Evolutionary conservation across 1,140 invertebrate genomes (phyloP).

Genomic region (Drosophila rhopaloa): DNA sequence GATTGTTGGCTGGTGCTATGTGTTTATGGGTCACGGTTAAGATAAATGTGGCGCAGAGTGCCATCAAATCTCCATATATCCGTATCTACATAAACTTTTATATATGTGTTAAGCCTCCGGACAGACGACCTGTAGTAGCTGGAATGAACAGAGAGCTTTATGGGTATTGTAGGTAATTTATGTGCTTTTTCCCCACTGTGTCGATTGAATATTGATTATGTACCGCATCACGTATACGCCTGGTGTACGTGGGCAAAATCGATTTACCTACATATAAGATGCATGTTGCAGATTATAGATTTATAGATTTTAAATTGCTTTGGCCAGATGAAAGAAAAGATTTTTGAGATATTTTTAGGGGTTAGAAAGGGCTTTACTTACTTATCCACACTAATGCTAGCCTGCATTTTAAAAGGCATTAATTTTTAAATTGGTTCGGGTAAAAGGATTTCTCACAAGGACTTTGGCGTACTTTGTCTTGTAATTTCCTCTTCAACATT

Average conservation of each 20-base stretch:
- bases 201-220: constrained; percentile 49
- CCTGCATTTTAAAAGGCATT: constrained; percentile 25
- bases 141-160: constrained; percentile 27
- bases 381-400: neutral
- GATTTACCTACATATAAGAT: constrained; percentile 25
- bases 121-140: constrained; percentile 3
- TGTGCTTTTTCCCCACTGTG: constrained; percentile 16
- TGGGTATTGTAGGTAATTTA: constrained; percentile 42
- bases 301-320: constrained; percentile 38
- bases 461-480: neutral
- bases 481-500: constrained; percentile 6
- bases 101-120: neutral
- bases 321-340: neutral
- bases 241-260: constrained; percentile 23
- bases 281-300: constrained; percentile 18
- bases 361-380: neutral
- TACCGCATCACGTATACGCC: constrained; percentile 38
- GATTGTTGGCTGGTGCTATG: constrained; percentile 31
- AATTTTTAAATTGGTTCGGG: constrained; percentile 33
- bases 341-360: neutral
- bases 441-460: neutral
- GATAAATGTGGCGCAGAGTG: constrained; percentile 54
- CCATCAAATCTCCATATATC: constrained; percentile 38
- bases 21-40: constrained; percentile 44
- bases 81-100: constrained; percentile 1